Base-by-base conservation (phyloP, 2,888 invertebrate genomes). In the Trypoxylon attenuatum region DNA sequence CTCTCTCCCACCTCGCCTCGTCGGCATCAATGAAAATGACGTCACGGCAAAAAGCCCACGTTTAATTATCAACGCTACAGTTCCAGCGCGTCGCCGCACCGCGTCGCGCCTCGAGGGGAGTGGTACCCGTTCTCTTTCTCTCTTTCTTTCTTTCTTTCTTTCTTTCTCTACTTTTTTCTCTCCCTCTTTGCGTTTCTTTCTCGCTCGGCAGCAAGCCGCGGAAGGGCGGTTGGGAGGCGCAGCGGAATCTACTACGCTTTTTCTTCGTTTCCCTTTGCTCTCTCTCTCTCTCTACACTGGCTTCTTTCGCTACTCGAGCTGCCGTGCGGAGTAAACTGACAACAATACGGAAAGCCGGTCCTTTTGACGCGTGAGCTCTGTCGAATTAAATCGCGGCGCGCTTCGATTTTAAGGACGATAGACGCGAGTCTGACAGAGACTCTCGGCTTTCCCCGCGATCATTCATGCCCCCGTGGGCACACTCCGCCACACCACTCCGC, bases 21-120 rank as follows among this genome's bases (percentile, higher is more conserved):
- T 84, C 87, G 87, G 88, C 88, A 89, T 89, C 89, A 89, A 89
- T 89, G 89, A 88, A 87, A 85, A 86, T 89, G 89, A 89, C 89
- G 89, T 89, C 89, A 89, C 86, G 78, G 76, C 84, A 86, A 86
- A 87, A 84, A 84, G 84, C 73, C 73, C 75, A 71, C 82, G 80
- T 82, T 83, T 81, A 82, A 84, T 84, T 83, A 83, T 82, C 80
- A 78, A 82, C 79, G 78, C 78, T 79, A 76, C 71, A 77, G 58
- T 69, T 70, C 71, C 25, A 5, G 38, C 39, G 39, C 43, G 49
- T 29, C 29, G 65, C 39, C 23, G 6, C 49, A 43, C 46, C 49
- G 29, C 15, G 8, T 27, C 41, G 6, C 2, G 46, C 22, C 19
- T 29, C 16, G 23, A 15, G 6, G 21, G 13, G 13, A 41, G 41